Base-by-base conservation (phyloP, 2,888 invertebrate species). In the Volucella bombylans region DNA sequence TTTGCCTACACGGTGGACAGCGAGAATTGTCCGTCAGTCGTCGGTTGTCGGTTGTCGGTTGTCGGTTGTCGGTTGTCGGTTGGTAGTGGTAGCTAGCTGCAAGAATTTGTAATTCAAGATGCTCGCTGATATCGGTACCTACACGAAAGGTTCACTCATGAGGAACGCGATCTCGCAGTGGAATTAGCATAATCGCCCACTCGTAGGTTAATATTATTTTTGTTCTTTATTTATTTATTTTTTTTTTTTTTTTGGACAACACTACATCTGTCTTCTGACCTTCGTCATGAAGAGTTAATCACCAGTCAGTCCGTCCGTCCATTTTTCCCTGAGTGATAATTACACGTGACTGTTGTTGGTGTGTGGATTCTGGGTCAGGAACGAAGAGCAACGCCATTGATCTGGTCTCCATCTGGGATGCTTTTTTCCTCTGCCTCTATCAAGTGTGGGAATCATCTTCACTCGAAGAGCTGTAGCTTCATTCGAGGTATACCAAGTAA, bases 131-230 rank as follows among this genome's bases (percentile, higher is more conserved):
- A 85, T 65, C 61, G 50, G 61, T 50, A 55, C 61, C 74, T 71
- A 83, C 85, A 85, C 81, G 85, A 85, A 81, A 64, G 76, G 81
- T 77, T 81, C 85, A 73, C 81, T 81, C 77, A 85, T 72, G 85
- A 85, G 77, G 80, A 85, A 85, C 81, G 80, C 81, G 76, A 81
- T 85, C 76, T 81, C 68, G 76, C 72, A 72, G 68, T 59, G 72
- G 76, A 85, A 85, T 85, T 81, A 85, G 85, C 85, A 85, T 85
- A 85, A 85, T 85, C 85, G 81, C 85, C 85, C 85, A 85, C 81
- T 85, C 76, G 72, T 45, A 68, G 38, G 72, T 59, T 72, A 38
- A 11, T 62, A 15, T 41, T 62, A 15, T 41, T 49, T 52, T 62
- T 68, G 52, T 3, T 41, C 23, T 8, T 61, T 61, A 12, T 62